Base-by-base conservation (phyloP, 2,797 vertebrate species). In the Sebastes cheni region DNA sequence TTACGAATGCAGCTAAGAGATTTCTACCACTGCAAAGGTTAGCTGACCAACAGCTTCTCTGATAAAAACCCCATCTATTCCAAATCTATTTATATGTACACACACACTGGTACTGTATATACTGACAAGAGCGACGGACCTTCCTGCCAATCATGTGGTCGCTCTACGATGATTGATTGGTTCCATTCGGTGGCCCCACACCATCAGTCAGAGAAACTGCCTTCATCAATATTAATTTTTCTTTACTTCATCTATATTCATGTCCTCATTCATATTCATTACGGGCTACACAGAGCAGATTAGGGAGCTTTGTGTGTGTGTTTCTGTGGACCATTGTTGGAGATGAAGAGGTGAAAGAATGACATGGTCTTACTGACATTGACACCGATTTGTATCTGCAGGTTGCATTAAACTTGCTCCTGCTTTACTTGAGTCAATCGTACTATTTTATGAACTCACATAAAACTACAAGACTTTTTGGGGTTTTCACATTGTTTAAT, bases 211-310 rank as follows among this genome's bases (percentile, higher is more conserved):
- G 80, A 84, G 85, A 88, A 83, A 76, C 46, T 22, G 56, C 79
- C 82, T 80, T 86, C 91, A 92, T 94, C 89, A 91, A 91, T 92
- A 93, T 93, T 90, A 50, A 91, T 92, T 81, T 81, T 70, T 68
- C 62, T 69, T 64, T 65, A 59, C 90, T 91, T 50, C 89, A 91
- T 92, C 81, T 89, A 86, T 92, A 93, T 93, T 93, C 90, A 93
- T 86, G 65, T 75, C 50, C 85, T 93, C 82, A 93, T 94, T 89
- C 87, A 92, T 93, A 94, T 93, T 94, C 91, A 93, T 92, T 80
- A 74, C 62, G 8, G 61, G 61, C 79, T 90, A 83, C 89, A 81
- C 77, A 60, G 73, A 83, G 75, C 84, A 84, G 86, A 91, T 93
- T 91, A 85, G 73, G 61, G 58, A 87, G 71, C 80, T 88, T 79